Percentiles rank a stretch among this genome's conserved stretches.
Conservation (phyloP, 2,113 vertebrate genomes). For the Galeopterus variegatus region DNA sequence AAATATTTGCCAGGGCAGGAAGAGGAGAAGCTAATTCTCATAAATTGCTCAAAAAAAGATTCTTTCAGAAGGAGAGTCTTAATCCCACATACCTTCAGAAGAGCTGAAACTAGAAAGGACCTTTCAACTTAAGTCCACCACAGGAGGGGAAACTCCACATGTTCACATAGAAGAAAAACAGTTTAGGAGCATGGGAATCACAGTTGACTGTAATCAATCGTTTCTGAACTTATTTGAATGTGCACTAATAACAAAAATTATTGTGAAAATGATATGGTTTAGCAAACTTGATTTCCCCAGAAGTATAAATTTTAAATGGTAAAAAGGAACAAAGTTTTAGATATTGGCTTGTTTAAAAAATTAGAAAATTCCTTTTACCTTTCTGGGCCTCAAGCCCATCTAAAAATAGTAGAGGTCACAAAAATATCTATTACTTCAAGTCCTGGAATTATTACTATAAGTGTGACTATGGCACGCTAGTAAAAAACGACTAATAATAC, state of each 20-base stretch:
- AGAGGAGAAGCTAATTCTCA: neutral
- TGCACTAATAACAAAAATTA: neutral
- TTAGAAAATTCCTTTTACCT: neutral
- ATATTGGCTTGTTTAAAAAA: neutral
- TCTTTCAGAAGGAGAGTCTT: neutral
- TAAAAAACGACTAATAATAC: conserved; percentile 15
- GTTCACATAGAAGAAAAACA: neutral
- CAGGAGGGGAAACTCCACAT: rapidly evolving
- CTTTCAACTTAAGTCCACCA: neutral
- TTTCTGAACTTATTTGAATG: neutral
- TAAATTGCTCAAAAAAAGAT: neutral
- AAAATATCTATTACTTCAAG: conserved; percentile 3
- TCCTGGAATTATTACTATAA: neutral
- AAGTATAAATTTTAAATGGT: neutral
- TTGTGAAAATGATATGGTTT: neutral
- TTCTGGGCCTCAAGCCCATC: neutral
- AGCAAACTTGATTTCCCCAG: neutral
- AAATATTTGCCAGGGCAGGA: neutral
- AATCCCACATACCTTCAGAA: neutral
- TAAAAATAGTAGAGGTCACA: neutral
- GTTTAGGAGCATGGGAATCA: neutral
- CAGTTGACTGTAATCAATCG: neutral
- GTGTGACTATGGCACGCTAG: neutral
- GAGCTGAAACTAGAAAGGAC: neutral
- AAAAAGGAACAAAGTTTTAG: neutral